Conservation (phyloP, 1,140 invertebrate genomes). For the Eumaeus atala region DNA sequence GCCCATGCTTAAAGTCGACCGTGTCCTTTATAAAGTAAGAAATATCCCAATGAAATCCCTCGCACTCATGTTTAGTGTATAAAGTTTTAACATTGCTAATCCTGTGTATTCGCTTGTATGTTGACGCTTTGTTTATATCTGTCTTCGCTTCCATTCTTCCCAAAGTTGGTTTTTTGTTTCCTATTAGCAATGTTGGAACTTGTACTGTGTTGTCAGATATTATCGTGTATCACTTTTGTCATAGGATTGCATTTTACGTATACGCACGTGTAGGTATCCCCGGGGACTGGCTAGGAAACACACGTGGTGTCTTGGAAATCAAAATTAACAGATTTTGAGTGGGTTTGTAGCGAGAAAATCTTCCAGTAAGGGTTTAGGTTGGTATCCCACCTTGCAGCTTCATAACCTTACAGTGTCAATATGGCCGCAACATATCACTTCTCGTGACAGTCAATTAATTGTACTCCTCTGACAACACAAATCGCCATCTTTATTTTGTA, state of each 20-base stretch:
- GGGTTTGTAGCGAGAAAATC: no score
- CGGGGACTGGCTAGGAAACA: no score
- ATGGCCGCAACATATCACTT: slow-evolving; percentile 60
- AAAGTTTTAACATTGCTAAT: slow-evolving; percentile 69
- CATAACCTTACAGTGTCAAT: neutral
- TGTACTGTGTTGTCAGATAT: slow-evolving; percentile 59
- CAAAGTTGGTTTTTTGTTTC: slow-evolving; percentile 56
- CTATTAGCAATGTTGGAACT: slow-evolving; percentile 67
- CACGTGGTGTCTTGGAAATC: no score
- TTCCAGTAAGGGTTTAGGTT: no score
- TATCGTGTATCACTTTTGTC: neutral
- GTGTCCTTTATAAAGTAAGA: no score
- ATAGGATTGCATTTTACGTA: no score
- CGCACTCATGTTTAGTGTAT: slow-evolving; percentile 47
- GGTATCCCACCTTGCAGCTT: neutral
- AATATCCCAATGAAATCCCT: slow-evolving; percentile 24
- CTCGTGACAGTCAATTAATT: slow-evolving; percentile 61
- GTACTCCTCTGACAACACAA: slow-evolving; percentile 54
- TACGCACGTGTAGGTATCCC: no score
- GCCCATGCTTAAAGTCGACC: slow-evolving; percentile 33
- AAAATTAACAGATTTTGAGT: no score
- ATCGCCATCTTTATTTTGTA: slow-evolving; percentile 23
- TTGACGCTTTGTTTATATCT: slow-evolving; percentile 22
- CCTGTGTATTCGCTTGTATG: slow-evolving; percentile 20
- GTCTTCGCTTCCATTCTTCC: slow-evolving; percentile 44